These are phyloP conservation scores for Prunella himalayana DNA, from an alignment of 2,113 vertebrate species.

Conservation along the genomic window DNA sequence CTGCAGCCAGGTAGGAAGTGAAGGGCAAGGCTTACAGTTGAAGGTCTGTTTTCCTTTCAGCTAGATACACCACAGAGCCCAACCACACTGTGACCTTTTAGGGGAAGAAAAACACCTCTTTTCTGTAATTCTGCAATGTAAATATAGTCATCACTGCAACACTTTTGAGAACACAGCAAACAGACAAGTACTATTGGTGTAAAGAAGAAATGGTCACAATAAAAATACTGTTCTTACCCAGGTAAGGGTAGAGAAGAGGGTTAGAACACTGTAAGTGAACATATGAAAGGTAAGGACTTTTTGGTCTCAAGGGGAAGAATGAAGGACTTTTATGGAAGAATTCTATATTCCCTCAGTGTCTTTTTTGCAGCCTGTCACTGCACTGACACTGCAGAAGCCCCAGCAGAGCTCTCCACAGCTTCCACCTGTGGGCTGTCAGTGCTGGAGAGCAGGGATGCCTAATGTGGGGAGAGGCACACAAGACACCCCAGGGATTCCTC, in stretches of 20 bases:
- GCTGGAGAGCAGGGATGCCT: background rate
- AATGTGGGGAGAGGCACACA: background rate
- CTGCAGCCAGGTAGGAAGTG: slow-evolving; percentile 30
- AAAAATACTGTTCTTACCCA: slow-evolving; percentile 48
- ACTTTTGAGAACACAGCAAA: slow-evolving; percentile 60
- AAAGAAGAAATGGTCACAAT: slow-evolving; percentile 39
- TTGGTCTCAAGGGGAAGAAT: background rate
- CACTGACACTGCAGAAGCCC: background rate
- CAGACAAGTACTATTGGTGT: slow-evolving; percentile 50
- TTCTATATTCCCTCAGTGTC: background rate
- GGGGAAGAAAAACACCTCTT: slow-evolving; percentile 62
- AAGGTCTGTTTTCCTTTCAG: slow-evolving; percentile 57
- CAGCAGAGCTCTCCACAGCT: background rate
- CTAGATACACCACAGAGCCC: slow-evolving; percentile 59
- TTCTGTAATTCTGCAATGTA: slow-evolving; percentile 66
- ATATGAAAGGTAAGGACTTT: background rate
- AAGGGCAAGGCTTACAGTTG: slow-evolving; percentile 52
- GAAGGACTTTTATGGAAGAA: background rate
- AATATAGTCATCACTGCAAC: slow-evolving; percentile 63
- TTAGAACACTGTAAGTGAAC: slow-evolving; percentile 19
- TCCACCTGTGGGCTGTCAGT: background rate
- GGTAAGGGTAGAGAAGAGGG: slow-evolving; percentile 25
- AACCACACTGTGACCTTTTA: slow-evolving; percentile 65
- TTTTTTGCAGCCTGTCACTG: background rate
- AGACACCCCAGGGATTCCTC: slow-evolving; percentile 40